Conservation (phyloP, 2,797 vertebrate genomes). For the Epinephelus malabaricus region DNA sequence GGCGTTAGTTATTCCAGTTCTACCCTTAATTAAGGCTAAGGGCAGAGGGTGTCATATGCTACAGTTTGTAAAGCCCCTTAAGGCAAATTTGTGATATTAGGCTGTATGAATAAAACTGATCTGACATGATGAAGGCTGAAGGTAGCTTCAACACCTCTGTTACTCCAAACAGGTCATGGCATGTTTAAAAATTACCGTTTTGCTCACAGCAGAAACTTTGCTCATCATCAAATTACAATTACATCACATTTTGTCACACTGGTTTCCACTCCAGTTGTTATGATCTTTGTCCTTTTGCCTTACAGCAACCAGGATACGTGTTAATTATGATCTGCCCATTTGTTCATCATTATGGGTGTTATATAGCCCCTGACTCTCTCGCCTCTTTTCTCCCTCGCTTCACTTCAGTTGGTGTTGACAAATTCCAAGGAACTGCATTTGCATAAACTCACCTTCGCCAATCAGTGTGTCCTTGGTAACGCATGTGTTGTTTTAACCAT, state of each 20-base stretch:
- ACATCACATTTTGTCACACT: slow-evolving; percentile 22
- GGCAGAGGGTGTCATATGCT: neutral
- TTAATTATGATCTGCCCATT: slow-evolving; percentile 62
- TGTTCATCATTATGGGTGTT: slow-evolving; percentile 59
- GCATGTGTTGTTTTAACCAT: slow-evolving; percentile 70
- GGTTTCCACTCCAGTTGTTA: slow-evolving; percentile 23
- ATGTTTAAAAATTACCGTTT: neutral
- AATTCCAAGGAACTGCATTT: slow-evolving; percentile 70
- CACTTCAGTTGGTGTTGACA: slow-evolving; percentile 68
- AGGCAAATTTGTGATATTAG: neutral
- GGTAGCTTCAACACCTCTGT: neutral
- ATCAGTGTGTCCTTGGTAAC: slow-evolving; percentile 76
- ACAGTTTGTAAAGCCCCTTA: neutral
- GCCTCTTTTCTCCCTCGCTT: slow-evolving; percentile 20
- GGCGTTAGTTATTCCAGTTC: no score
- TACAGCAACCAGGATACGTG: slow-evolving; percentile 22
- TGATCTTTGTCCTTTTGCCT: slow-evolving; percentile 31
- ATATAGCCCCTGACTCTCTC: slow-evolving; percentile 36
- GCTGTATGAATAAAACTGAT: neutral
- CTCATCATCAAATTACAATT: slow-evolving; percentile 13
- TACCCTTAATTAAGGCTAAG: neutral
- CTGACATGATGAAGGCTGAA: neutral
- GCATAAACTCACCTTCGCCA: slow-evolving; percentile 75
- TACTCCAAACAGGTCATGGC: neutral
- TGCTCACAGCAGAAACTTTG: neutral